Evolutionary conservation across 2,113 vertebrate species (phyloP), one percentile per base, ranked within the genome.

Genomic region (Caranx melampygus): DNA sequence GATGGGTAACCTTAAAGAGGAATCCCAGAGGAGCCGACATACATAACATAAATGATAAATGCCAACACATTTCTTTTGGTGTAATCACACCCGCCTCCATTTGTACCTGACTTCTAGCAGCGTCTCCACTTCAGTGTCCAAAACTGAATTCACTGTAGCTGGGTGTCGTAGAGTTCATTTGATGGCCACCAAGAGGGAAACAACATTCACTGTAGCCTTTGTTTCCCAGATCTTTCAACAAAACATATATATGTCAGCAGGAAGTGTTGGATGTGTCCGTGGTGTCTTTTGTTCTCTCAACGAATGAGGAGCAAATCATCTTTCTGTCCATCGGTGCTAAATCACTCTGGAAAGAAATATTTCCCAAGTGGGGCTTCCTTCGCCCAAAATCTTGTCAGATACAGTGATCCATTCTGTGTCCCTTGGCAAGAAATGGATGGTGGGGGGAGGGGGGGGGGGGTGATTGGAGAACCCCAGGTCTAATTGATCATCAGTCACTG

Each of bases 401-500:
- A 16, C 3, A 0, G 26, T 42, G 34, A 82, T 85, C 61, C 72
- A 80, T 80, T 60, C 61, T 8, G 18, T 69, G 51, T 40, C 64
- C 34, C 18, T 14, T 58, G 18, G 44, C 54, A 42, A 51, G 21
- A 26, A 40, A 26, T 26, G 26, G 26, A 26, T 26, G 26, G n/a
- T n/a, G n/a, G 40, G 40, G 37, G 8, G 8, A 37, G 51, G 49
- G 70, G 42, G 65, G 54, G 45, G 72, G 34, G 63, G 34, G 62
- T 51, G 47, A 15, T 51, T 57, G 35, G 72, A 79, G 60, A 63
- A 72, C 31, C 65, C 52, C 1, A n/a, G 73, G 49, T 78, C 58
- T 82, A 90, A 91, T 82, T 89, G 87, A 81, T 80, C 79, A 69
- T 75, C 81, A 79, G 63, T 82, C 71, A 81, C 65, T 76, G 79